These are phyloP conservation scores for Altica lythri DNA, from an alignment of 2,888 invertebrate species.

Conservation along the genomic window DNA sequence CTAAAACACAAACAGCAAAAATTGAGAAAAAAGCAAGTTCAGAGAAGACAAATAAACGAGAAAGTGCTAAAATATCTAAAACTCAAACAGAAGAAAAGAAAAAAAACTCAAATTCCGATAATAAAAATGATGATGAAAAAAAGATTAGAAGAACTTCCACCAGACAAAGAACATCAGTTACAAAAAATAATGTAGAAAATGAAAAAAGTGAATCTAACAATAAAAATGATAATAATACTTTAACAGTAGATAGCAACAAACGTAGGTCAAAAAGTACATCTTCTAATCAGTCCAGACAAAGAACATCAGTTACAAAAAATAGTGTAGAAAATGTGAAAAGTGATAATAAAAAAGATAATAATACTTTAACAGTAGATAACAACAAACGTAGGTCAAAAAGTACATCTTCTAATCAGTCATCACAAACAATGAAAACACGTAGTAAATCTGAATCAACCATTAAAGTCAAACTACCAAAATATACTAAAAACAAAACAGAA, in stretches of 20 bases:
- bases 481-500: conserved; percentile 11
- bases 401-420: not conserved
- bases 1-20: too few species aligned
- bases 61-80: too few species aligned
- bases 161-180: not conserved
- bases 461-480: conserved; percentile 19
- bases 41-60: too few species aligned
- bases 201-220: not conserved
- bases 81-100: not conserved
- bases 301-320: too few species aligned
- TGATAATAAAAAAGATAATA: conserved; percentile 11
- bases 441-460: conserved; percentile 7
- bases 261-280: not conserved
- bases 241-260: not conserved
- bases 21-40: too few species aligned
- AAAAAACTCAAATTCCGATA: not conserved
- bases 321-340: conserved; percentile 13
- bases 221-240: conserved; percentile 10
- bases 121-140: not conserved
- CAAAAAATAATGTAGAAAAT: not conserved
- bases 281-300: too few species aligned
- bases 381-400: conserved; percentile 7
- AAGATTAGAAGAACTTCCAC: not conserved
- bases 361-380: conserved; percentile 6
- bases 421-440: not conserved